Base-by-base conservation (phyloP, 2,797 vertebrate species). In the Megalops cyprinoides region DNA sequence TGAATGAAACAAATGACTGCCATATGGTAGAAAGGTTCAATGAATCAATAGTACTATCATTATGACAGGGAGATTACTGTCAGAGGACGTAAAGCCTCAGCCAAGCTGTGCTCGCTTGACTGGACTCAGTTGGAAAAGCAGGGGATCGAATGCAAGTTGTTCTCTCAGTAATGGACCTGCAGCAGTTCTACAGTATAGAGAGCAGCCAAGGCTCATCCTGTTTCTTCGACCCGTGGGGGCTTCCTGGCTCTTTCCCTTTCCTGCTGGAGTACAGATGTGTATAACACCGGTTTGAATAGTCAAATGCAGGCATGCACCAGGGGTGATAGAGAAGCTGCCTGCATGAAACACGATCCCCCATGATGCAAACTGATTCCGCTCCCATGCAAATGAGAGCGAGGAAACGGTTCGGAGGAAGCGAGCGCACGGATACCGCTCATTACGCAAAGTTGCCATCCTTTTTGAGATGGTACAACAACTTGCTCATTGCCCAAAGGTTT, bases 281-380 rank as follows among this genome's bases (percentile, higher is more conserved):
- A 18, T 44, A 84, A 34, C 34, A 3, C 62, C 58, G n/a, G 77
- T 80, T 93, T 93, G 89, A 92, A 91, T 94, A 94, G 87, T 89
- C 92, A 94, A 94, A 94, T 92, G 78, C 56, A 34, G 31, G 53
- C 65, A n/a, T 25, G 20, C 51, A 67, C 77, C 79, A 53, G 65
- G 23, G 78, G 65, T 75, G 58, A 78, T 77, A 83, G 69, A 75
- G 49, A 65, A 1, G 46, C 56, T 80, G 81, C 84, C 81, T 84
- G 82, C 84, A 87, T 88, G 87, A 89, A 86, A 90, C 87, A 90
- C 84, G 83, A 37, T 87, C 84, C 65, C 37, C 84, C 82, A 82
- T 82, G 86, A 92, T 92, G 91, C 92, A 94, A 92, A 94, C 71
- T 82, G 86, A 84, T 84, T 87, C 88, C 81, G 58, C 85, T 93